These are phyloP conservation scores for Choristoneura rosaceana DNA, from an alignment of 2,888 invertebrate genomes.

Conservation along the genomic window DNA sequence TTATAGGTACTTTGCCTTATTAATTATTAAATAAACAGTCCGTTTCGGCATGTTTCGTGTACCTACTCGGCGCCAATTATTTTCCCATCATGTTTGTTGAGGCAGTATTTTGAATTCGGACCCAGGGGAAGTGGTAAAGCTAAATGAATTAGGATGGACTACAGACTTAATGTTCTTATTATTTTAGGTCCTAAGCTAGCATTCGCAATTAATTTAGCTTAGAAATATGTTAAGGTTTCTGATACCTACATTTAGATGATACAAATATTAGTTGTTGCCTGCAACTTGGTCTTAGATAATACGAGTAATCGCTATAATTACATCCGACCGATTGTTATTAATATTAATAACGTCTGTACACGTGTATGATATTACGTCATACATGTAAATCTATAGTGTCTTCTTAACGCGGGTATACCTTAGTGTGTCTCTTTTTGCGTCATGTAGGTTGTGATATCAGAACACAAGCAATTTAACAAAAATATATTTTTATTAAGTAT, in stretches of 20 bases:
- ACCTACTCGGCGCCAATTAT: conserved; percentile 17
- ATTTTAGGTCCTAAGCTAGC: conserved; percentile 21
- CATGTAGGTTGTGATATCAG: too few relatives aligned
- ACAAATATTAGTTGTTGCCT: not conserved
- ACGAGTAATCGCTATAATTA: too few relatives aligned
- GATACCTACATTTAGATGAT: not conserved
- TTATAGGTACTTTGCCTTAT: not conserved
- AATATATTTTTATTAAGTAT: too few relatives aligned
- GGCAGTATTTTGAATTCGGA: conserved; percentile 27
- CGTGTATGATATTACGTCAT: too few relatives aligned
- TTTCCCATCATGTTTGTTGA: conserved; percentile 26
- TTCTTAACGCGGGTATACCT: too few relatives aligned
- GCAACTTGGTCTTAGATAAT: too few relatives aligned
- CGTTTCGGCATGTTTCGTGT: not conserved
- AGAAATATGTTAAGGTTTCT: not conserved
- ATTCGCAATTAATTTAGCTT: not conserved
- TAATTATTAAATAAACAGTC: conserved; percentile 1
- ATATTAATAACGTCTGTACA: too few relatives aligned
- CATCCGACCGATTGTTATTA: too few relatives aligned
- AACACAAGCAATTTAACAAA: too few relatives aligned
- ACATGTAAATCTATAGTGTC: too few relatives aligned
- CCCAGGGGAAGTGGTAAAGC: conserved; percentile 15
- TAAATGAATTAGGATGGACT: conserved; percentile 21
- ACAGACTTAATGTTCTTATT: conserved; percentile 25
- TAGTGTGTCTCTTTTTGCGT: too few relatives aligned